Percentiles rank a stretch among this genome's conserved stretches.
Evolutionary conservation across 1,140 invertebrate genomes (phyloP).

Genomic region (Chionoecetes opilio): DNA sequence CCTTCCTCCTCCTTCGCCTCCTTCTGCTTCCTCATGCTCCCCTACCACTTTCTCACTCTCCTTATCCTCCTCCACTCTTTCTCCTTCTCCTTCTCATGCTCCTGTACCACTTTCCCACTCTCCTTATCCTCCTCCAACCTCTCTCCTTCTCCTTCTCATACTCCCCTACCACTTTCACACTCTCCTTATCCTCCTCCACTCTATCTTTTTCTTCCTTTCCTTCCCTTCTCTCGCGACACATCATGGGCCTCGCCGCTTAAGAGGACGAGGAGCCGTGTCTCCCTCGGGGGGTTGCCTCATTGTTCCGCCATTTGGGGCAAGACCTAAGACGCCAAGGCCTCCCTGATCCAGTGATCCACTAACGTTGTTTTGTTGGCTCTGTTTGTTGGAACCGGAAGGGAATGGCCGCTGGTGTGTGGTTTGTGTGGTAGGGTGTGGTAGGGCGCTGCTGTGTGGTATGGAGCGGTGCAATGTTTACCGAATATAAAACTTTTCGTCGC

Average conservation of each 20-base stretch:
- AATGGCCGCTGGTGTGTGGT: neutral
- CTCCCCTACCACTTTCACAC: neutral
- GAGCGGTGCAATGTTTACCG: no score
- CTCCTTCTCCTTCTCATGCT: neutral
- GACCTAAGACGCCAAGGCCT: neutral
- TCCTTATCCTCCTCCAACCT: neutral
- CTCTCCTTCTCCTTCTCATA: neutral
- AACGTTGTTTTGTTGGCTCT: neutral
- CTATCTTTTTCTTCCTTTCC: neutral
- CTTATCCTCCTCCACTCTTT: neutral
- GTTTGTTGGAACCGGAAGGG: no score
- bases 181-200: neutral
- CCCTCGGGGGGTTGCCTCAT: neutral
- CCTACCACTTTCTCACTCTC: neutral
- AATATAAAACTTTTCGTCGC: no score
- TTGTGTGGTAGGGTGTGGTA: no score
- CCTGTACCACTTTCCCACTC: no score
- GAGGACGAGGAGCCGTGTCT: neutral
- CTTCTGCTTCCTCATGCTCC: neutral
- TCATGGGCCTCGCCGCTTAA: neutral
- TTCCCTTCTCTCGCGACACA: neutral
- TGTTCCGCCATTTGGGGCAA: conserved; percentile 2
- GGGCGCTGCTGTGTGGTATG: no score
- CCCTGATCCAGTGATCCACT: neutral
- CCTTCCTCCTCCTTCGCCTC: neutral